Evolutionary conservation across 2,113 vertebrate species (phyloP), one percentile per base, ranked within the genome.

Genomic region (Hoplias malabaricus): DNA sequence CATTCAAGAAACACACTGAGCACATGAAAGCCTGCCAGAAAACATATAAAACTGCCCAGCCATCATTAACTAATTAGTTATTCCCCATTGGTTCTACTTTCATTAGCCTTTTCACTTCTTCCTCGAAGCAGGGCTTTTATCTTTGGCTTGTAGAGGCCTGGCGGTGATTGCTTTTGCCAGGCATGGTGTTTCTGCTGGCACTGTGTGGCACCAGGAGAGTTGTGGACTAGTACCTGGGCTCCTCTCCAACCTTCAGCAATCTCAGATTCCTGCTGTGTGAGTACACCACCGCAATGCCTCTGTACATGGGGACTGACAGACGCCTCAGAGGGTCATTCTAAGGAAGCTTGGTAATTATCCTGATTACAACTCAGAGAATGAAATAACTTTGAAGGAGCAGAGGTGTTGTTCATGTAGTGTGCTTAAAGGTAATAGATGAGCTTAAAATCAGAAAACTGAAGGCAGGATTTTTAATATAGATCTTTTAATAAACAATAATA

Each of bases 191-290:
- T 76, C 65, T 46, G 50, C 29, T 56, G 73, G 57, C 57, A 29
- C 14, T 46, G 59, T 62, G 56, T 74, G 34, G 34, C 1, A 33
- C n/a, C 48, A 12, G n/a, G 54, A n/a, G 66, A 50, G 43, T 11
- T 36, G n/a, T 19, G 59, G 40, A 73, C 21, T 67, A 61, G 81
- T 59, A 72, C 61, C 68, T 68, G 77, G 73, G 67, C 81, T 62
- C 6, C 21, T 14, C 13, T 67, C 61, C 77, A 79, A 73, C 67
- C 63, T 48, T 48, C 57, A 69, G 12, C 48, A 57, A 57, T 48
- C 33, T 54, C 36, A 57, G 31, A 69, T 79, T 80, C 42, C 73
- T 80, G 73, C 56, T 68, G 43, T 43, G 38, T 43, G 31, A 38
- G 34, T 38, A 48, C 23, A 56, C 14, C 34, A 40, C 16, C 29